phyloP scores from a whole-genome alignment of 2,113 vertebrate species.

The Mastomys coucha region DNA sequence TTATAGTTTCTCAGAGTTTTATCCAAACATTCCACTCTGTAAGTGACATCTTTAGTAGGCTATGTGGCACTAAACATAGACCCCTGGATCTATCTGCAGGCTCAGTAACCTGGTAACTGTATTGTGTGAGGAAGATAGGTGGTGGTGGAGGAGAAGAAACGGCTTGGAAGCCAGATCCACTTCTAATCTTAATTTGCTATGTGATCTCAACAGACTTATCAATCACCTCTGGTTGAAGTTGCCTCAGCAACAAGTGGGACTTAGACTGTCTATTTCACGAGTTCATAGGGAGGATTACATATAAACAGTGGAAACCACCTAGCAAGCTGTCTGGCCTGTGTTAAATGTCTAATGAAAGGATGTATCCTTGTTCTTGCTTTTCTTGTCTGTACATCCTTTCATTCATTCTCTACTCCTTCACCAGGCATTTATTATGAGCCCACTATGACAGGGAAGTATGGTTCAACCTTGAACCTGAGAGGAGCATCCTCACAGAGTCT shows the following conservation, averaged over 20 bases:
- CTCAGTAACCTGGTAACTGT: neutral
- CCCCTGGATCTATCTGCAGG: neutral
- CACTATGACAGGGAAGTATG: neutral
- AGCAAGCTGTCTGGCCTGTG: neutral
- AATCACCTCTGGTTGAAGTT: constrained; percentile 27
- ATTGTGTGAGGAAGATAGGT: neutral
- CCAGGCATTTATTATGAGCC: neutral
- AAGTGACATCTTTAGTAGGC: neutral
- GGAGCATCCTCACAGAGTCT: neutral
- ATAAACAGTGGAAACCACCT: neutral
- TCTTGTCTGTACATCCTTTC: neutral
- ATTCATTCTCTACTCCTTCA: neutral
- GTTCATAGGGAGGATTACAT: neutral
- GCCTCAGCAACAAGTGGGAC: neutral
- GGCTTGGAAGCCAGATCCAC: constrained; percentile 5
- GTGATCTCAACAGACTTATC: constrained; percentile 7
- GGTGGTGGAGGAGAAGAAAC: neutral
- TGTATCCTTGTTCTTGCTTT: neutral
- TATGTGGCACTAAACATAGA: neutral
- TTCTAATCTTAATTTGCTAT: constrained; percentile 16
- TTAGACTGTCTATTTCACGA: neutral
- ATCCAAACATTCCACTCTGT: neutral
- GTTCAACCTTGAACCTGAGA: neutral
- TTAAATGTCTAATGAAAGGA: neutral
- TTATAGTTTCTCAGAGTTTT: neutral